Percentiles rank a stretch among this genome's conserved stretches.
Conservation (phyloP, 2,113 vertebrate genomes). For the Anser cygnoides region DNA sequence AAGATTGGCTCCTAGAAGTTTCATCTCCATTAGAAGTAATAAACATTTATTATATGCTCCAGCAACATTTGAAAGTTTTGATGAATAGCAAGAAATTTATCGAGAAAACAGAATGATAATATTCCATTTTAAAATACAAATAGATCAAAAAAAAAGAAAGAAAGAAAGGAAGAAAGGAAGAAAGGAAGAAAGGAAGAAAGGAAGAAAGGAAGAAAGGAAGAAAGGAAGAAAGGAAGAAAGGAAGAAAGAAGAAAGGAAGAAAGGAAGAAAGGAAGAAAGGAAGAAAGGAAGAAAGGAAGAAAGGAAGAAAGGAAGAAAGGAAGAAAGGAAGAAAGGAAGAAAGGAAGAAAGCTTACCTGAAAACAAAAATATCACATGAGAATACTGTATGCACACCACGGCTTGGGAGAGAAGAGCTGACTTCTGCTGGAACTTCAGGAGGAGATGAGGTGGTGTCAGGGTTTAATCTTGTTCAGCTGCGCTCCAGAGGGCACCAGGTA, state of each 20-base stretch:
- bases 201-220: no score
- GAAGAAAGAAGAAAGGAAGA: no score
- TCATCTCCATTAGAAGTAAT: conserved; percentile 57
- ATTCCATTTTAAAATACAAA: not conserved
- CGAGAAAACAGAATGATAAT: not conserved
- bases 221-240: no score
- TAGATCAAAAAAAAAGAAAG: not conserved
- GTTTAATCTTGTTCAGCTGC: not conserved
- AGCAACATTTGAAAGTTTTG: not conserved
- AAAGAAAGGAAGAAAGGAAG: not conserved
- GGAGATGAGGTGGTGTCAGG: rapidly evolving
- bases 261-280: no score
- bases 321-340: not conserved
- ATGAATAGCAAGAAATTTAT: conserved; percentile 17
- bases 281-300: not conserved
- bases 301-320: not conserved
- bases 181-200: not conserved
- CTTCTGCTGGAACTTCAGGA: not conserved
- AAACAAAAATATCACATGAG: conserved; percentile 21
- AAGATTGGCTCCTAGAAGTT: conserved; percentile 36
- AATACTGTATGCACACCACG: not conserved
- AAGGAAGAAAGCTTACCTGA: conserved; percentile 13
- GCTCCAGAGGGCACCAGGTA: not conserved
- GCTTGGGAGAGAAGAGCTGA: not conserved
- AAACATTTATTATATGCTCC: conserved; percentile 25